These are phyloP conservation scores for Microchirus variegatus DNA, from an alignment of 2,797 vertebrate genomes.

Conservation along the genomic window DNA sequence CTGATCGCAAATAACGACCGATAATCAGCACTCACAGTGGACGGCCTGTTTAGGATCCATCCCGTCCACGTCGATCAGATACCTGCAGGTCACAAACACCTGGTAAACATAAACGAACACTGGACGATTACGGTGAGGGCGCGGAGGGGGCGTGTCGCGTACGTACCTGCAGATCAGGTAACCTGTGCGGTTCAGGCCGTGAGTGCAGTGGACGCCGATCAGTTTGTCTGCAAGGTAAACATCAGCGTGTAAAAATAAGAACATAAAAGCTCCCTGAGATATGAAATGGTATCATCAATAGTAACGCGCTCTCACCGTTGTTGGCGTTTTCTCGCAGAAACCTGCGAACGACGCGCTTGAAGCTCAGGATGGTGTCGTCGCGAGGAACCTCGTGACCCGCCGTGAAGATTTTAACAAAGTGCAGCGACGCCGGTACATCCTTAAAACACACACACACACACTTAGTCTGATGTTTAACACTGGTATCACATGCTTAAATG, in stretches of 20 bases:
- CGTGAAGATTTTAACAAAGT: constrained; percentile 77
- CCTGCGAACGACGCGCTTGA: constrained; percentile 69
- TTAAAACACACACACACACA: constrained; percentile 30
- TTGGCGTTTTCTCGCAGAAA: constrained; percentile 74
- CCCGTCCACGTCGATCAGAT: constrained; percentile 80
- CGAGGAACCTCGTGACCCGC: constrained; percentile 75
- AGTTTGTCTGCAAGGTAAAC: constrained; percentile 83
- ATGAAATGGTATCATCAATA: background rate
- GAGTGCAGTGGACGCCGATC: constrained; percentile 94
- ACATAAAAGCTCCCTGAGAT: too few relatives aligned
- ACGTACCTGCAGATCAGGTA: constrained; percentile 92
- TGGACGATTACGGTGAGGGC: rapidly evolving
- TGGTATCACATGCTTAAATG: too few relatives aligned
- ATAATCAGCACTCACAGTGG: constrained; percentile 51
- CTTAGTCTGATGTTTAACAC: too few relatives aligned
- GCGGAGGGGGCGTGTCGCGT: rapidly evolving
- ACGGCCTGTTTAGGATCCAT: constrained; percentile 71
- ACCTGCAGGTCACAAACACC: constrained; percentile 87
- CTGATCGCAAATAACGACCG: background rate
- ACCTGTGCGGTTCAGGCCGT: constrained; percentile 94
- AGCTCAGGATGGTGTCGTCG: constrained; percentile 72
- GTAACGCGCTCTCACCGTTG: constrained; percentile 73
- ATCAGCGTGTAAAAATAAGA: background rate
- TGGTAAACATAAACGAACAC: constrained; percentile 4
- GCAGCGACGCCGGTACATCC: constrained; percentile 73